Percentiles rank a stretch among this genome's conserved stretches.
phyloP scores from a whole-genome alignment of 2,797 vertebrate species.

The Chaenodraco wilsoni region DNA sequence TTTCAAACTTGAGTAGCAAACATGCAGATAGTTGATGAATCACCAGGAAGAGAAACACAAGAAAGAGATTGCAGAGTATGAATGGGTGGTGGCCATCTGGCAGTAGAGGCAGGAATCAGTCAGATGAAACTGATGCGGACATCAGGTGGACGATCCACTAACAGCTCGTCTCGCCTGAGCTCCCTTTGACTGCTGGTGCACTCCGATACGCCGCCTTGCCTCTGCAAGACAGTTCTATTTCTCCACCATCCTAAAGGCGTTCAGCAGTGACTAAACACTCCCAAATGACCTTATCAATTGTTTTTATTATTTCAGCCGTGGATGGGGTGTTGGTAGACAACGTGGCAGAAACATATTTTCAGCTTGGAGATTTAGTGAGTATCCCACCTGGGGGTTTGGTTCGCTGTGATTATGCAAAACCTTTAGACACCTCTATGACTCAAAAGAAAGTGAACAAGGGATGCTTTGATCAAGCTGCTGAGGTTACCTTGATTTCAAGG shows the following conservation, averaged over 20 bases:
- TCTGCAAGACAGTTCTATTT: conserved; percentile 81
- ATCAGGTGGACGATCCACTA: conserved; percentile 85
- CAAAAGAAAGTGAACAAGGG: conserved; percentile 43
- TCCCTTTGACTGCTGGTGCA: conserved; percentile 79
- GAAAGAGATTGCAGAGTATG: conserved; percentile 42
- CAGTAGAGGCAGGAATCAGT: conserved; percentile 77
- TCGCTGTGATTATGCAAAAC: conserved; percentile 66
- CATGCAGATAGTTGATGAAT: conserved; percentile 36
- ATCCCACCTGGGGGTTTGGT: conserved; percentile 37
- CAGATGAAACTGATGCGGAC: conserved; percentile 83
- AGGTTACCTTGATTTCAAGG: conserved; percentile 61
- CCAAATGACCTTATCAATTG: conserved; percentile 80
- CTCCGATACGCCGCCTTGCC: conserved; percentile 73
- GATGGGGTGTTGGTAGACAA: conserved; percentile 32
- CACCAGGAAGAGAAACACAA: conserved; percentile 49
- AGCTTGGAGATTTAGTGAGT: conserved; percentile 46
- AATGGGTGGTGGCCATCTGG: conserved; percentile 61
- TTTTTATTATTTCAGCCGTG: conserved; percentile 72
- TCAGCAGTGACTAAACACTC: conserved; percentile 79
- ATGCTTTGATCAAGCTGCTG: conserved; percentile 54
- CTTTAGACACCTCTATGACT: conserved; percentile 45
- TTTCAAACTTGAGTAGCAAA: conserved; percentile 21
- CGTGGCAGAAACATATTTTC: conserved; percentile 48
- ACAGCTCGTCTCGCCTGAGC: conserved; percentile 80
- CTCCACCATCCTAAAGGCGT: conserved; percentile 69